Conservation (phyloP, 2,113 vertebrate genomes). For the Carollia perspicillata region DNA sequence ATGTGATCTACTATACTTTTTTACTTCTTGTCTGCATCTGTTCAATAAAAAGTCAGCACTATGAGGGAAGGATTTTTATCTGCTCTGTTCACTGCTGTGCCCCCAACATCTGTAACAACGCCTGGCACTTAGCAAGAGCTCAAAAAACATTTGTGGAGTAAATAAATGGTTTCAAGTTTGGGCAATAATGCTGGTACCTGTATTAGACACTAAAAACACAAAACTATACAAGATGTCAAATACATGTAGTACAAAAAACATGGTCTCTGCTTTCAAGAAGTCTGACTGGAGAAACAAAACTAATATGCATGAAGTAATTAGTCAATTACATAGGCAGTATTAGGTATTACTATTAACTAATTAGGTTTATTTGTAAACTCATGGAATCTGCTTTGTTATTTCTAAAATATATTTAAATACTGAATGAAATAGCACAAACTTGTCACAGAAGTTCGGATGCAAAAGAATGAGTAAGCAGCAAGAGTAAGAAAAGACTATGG, state of each 20-base stretch:
- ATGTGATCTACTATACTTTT: not conserved
- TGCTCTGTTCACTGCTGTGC: not conserved
- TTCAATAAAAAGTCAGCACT: not conserved
- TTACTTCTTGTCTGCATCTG: not conserved
- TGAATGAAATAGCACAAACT: not conserved
- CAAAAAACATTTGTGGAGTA: not conserved
- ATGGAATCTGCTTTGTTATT: not conserved
- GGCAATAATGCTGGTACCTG: not conserved
- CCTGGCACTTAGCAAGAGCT: not conserved
- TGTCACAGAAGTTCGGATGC: not conserved
- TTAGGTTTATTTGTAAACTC: slow-evolving; percentile 43
- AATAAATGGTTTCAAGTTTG: not conserved
- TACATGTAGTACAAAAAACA: not conserved
- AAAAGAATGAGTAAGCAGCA: not conserved
- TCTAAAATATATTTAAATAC: slow-evolving; percentile 15
- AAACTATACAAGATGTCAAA: not conserved
- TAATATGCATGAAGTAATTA: not conserved
- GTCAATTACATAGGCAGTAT: not conserved
- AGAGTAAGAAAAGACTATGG: not conserved
- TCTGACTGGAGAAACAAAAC: not conserved
- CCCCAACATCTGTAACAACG: not conserved
- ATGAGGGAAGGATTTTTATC: not conserved
- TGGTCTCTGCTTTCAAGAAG: not conserved
- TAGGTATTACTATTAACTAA: slow-evolving; percentile 28
- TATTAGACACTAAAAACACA: not conserved